Evolutionary conservation across 2,888 invertebrate genomes (phyloP).

Genomic region (Diaprepes abbreviatus): DNA sequence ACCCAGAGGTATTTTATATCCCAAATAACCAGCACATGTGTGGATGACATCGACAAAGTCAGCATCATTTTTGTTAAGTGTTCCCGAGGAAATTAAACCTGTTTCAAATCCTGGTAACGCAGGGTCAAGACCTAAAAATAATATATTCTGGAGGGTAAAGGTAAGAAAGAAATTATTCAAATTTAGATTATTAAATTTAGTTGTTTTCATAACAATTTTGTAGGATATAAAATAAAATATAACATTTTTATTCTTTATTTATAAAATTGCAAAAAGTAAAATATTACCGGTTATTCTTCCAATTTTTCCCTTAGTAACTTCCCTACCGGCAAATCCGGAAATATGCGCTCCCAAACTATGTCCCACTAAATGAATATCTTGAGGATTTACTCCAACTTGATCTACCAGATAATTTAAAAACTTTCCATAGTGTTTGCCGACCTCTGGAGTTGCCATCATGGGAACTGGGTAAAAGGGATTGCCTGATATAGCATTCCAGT

Average conservation of each 20-base stretch:
- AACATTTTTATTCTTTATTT: too few species aligned
- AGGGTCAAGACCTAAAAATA: slow-evolving; percentile 70
- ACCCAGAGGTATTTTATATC: slow-evolving; percentile 63
- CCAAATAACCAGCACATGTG: slow-evolving; percentile 73
- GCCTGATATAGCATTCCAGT: slow-evolving; percentile 48
- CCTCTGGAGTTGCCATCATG: slow-evolving; percentile 65
- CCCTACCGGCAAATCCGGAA: slow-evolving; percentile 65
- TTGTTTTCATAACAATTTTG: too few species aligned
- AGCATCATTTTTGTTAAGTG: slow-evolving; percentile 75
- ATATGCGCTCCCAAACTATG: slow-evolving; percentile 75
- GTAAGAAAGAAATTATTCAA: too few species aligned
- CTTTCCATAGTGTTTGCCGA: slow-evolving; percentile 70
- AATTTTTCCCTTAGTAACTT: slow-evolving; percentile 67
- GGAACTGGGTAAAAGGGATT: slow-evolving; percentile 61
- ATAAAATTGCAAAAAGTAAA: too few species aligned
- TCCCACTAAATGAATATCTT: slow-evolving; percentile 75
- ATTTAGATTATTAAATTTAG: too few species aligned
- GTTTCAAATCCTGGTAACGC: slow-evolving; percentile 76
- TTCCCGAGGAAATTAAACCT: slow-evolving; percentile 33
- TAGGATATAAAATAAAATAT: too few species aligned
- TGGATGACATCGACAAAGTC: slow-evolving; percentile 80
- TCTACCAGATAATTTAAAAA: slow-evolving; percentile 66
- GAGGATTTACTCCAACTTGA: slow-evolving; percentile 60
- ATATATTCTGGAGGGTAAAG: too few species aligned
- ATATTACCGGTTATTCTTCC: slow-evolving; percentile 72